Evolutionary conservation across 2,113 vertebrate genomes (phyloP).

Genomic region (Gadus chalcogrammus): DNA sequence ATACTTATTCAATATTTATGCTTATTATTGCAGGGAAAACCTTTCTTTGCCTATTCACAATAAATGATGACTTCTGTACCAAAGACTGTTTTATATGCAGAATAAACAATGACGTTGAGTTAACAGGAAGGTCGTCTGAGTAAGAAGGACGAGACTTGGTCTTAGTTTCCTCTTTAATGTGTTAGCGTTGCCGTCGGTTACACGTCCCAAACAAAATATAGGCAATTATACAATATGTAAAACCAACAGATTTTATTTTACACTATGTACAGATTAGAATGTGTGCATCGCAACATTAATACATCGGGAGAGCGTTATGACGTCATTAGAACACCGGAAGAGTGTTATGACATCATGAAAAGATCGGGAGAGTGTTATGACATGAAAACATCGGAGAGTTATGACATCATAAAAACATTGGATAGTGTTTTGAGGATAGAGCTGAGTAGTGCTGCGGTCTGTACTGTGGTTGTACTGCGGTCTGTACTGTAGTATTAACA

Average conservation of each 20-base stretch:
- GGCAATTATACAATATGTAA: slow-evolving; percentile 81
- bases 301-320: slow-evolving; percentile 41
- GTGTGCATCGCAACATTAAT: slow-evolving; percentile 65
- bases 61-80: too few species aligned
- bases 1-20: too few species aligned
- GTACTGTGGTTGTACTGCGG: too few species aligned
- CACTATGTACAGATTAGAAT: slow-evolving; percentile 77
- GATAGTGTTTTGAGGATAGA: slow-evolving; percentile 23
- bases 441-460: background rate
- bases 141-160: too few species aligned
- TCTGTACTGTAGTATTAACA: too few species aligned
- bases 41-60: too few species aligned
- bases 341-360: slow-evolving; percentile 52
- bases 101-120: too few species aligned
- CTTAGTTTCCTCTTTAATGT: slow-evolving; percentile 69
- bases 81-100: too few species aligned
- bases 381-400: slow-evolving; percentile 37
- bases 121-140: too few species aligned
- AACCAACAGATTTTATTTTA: slow-evolving; percentile 80
- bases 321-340: slow-evolving; percentile 44
- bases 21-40: too few species aligned
- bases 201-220: slow-evolving; percentile 78
- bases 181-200: slow-evolving; percentile 76
- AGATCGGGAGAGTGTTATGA: slow-evolving; percentile 41
- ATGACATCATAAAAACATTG: too few species aligned